Evolutionary conservation across 2,888 invertebrate species (phyloP).

Genomic region (Rotaria socialis): DNA sequence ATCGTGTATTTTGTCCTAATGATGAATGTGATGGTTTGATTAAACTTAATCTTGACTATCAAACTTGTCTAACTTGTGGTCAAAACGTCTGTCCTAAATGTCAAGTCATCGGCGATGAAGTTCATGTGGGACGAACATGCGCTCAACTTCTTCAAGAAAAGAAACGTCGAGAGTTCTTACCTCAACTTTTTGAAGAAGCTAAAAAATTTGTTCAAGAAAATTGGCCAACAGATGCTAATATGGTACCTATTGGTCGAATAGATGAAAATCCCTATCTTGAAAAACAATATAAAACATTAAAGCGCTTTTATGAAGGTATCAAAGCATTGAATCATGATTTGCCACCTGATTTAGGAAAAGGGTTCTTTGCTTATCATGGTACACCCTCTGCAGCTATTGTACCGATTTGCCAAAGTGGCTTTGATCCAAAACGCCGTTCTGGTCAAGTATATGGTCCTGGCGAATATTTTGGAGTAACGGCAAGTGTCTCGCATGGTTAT

Average conservation of each 20-base stretch:
- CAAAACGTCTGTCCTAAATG: background rate
- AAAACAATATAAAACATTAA: background rate
- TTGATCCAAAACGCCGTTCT: constrained; percentile 28
- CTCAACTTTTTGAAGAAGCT: background rate
- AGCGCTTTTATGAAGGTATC: background rate
- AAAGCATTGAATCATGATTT: background rate
- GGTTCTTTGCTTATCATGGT: constrained; percentile 33
- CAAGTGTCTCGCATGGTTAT: background rate
- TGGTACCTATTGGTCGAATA: background rate
- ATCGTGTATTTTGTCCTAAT: constrained; percentile 19
- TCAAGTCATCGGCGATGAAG: background rate
- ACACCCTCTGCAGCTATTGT: background rate
- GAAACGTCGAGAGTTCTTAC: background rate
- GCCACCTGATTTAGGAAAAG: constrained; percentile 8
- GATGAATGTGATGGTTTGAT: constrained; percentile 6
- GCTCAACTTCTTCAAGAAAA: background rate
- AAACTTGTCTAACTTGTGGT: constrained; percentile 22
- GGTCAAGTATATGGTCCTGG: background rate
- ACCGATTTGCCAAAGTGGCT: background rate
- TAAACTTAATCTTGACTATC: background rate
- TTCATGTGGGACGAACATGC: background rate
- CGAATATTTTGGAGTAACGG: constrained; percentile 25
- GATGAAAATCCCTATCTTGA: background rate
- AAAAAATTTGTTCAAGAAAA: background rate
- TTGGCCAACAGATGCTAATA: background rate